These are phyloP conservation scores for Baryphthengus martii DNA, from an alignment of 2,113 vertebrate species.

Conservation along the genomic window DNA sequence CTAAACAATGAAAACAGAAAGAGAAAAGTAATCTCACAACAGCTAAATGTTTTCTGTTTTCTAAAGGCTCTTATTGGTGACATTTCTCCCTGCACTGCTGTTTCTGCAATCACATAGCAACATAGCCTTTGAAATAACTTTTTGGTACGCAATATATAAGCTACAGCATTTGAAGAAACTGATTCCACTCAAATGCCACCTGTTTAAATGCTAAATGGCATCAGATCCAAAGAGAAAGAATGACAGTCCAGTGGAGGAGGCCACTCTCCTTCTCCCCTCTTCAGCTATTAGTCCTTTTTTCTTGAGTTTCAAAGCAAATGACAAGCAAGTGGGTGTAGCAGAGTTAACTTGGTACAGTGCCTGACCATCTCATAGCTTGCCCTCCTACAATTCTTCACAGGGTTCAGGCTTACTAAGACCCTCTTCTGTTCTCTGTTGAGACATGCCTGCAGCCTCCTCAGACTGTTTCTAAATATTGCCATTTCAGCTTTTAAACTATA, in stretches of 20 bases:
- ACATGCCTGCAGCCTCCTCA: not conserved
- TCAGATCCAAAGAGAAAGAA: slow-evolving; percentile 23
- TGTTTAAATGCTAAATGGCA: slow-evolving; percentile 59
- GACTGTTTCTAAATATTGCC: not conserved
- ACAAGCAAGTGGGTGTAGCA: not conserved
- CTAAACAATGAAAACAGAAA: slow-evolving; percentile 54
- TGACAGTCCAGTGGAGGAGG: not conserved
- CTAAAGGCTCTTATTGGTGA: slow-evolving; percentile 65
- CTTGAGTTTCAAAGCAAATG: slow-evolving; percentile 18
- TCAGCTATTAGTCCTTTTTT: not conserved
- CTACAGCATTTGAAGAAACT: slow-evolving; percentile 42
- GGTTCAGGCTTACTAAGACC: slow-evolving; percentile 19
- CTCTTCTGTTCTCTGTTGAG: not conserved
- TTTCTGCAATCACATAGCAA: slow-evolving; percentile 71
- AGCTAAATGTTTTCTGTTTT: slow-evolving; percentile 65
- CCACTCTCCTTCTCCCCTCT: not conserved
- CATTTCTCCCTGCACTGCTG: slow-evolving; percentile 60
- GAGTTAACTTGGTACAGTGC: slow-evolving; percentile 4
- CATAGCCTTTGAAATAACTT: slow-evolving; percentile 66
- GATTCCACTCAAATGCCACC: slow-evolving; percentile 44
- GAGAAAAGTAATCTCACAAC: slow-evolving; percentile 45
- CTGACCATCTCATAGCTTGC: slow-evolving; percentile 6
- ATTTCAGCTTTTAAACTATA: not conserved
- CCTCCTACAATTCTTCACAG: not conserved
- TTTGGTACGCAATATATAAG: slow-evolving; percentile 54